phyloP scores from a whole-genome alignment of 92 coral and sea anemone genomes.

The Bergia puertoricense region DNA sequence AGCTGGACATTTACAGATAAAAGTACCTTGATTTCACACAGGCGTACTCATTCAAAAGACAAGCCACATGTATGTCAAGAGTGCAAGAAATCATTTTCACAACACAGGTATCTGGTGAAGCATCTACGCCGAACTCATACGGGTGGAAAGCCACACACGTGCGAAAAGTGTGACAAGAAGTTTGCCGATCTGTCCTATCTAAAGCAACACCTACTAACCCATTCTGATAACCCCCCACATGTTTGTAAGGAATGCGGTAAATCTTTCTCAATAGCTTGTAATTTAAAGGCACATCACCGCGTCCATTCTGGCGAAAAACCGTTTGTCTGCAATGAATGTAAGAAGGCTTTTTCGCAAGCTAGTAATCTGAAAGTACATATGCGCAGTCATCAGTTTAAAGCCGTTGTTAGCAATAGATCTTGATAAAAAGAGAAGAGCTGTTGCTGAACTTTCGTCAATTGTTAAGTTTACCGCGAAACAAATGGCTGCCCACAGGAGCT shows the following conservation, averaged over 20 bases:
- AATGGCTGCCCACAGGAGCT: too few relatives aligned
- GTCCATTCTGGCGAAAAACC: constrained; percentile 4
- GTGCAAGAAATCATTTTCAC: not conserved
- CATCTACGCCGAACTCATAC: not conserved
- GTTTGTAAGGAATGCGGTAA: not conserved
- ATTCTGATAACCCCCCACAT: not conserved
- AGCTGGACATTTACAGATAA: not conserved
- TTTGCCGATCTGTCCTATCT: not conserved
- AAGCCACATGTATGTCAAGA: constrained; percentile 4
- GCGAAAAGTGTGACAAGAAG: not conserved
- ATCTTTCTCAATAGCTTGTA: constrained; percentile 12
- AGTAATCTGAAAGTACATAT: not conserved
- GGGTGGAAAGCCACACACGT: not conserved
- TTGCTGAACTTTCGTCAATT: too few relatives aligned
- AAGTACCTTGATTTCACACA: not conserved
- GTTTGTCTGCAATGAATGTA: not conserved
- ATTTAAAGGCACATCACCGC: not conserved
- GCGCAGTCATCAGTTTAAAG: not conserved
- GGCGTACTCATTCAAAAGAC: constrained; percentile 7
- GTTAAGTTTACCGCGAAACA: too few relatives aligned
- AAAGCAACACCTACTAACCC: not conserved
- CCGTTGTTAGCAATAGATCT: not conserved
- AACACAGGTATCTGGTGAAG: not conserved
- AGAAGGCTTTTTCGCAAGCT: not conserved
- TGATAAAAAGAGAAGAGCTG: not conserved